phyloP scores from a whole-genome alignment of 1,140 invertebrate genomes.

The Battus philenor region DNA sequence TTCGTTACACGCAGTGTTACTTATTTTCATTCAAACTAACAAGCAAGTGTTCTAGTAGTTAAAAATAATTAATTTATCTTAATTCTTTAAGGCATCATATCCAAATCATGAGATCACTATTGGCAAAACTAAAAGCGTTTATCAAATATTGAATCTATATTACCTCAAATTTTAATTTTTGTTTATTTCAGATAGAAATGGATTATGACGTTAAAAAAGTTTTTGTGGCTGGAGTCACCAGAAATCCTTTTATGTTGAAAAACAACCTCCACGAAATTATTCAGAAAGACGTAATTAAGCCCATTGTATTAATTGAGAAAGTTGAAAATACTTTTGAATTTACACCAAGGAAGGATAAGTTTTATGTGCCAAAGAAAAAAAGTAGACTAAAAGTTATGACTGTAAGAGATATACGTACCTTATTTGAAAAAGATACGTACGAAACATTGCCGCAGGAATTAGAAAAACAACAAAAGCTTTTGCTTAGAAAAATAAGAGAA shows the following conservation, averaged over 20 bases:
- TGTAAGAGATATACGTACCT: conserved; percentile 47
- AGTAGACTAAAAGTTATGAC: conserved; percentile 53
- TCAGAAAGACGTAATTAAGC: conserved; percentile 34
- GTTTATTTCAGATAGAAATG: conserved; percentile 28
- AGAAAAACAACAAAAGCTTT: conserved; percentile 47
- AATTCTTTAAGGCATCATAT: too few species aligned
- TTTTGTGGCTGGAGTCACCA: conserved; percentile 43
- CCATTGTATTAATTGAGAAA: conserved; percentile 16
- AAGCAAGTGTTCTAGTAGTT: too few species aligned
- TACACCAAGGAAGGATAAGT: conserved; percentile 45
- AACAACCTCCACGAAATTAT: conserved; percentile 51
- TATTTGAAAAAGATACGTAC: conserved; percentile 49
- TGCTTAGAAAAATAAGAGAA: conserved; percentile 53
- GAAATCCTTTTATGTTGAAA: conserved; percentile 28
- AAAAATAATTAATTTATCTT: too few species aligned
- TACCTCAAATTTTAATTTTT: background rate
- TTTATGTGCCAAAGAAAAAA: conserved; percentile 55
- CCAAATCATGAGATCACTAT: too few species aligned
- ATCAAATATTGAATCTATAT: too few species aligned
- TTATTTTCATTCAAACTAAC: too few species aligned
- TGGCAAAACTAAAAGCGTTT: too few species aligned
- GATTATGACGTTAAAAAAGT: conserved; percentile 36
- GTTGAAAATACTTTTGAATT: conserved; percentile 34
- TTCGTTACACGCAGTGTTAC: too few species aligned
- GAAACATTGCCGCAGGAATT: conserved; percentile 39